Percentiles rank a stretch among this genome's conserved stretches.
Conservation (phyloP, 2,888 invertebrate genomes). For the Epinotia bilunana region DNA sequence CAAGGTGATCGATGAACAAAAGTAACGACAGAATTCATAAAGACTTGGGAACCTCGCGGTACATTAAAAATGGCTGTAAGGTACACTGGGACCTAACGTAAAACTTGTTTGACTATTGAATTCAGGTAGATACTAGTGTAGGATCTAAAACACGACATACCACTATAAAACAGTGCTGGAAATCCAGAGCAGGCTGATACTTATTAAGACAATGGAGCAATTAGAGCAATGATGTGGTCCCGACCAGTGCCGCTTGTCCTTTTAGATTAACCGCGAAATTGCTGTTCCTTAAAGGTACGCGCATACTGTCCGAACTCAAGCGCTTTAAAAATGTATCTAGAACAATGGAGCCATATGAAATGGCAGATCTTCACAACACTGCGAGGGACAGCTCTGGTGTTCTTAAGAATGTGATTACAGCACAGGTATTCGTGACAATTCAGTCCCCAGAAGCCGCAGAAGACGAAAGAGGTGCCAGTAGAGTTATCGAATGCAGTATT, state of each 20-base stretch:
- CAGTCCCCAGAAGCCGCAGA: no score
- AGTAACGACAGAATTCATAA: neutral
- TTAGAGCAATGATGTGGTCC: constrained; percentile 40
- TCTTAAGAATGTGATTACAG: no score
- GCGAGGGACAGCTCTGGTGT: no score
- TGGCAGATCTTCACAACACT: no score
- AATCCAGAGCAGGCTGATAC: constrained; percentile 9
- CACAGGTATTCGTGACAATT: no score
- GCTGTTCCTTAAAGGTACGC: constrained; percentile 23
- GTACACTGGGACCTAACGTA: neutral
- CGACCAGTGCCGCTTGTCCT: constrained; percentile 31
- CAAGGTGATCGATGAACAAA: neutral
- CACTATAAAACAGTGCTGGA: neutral
- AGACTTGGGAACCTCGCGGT: neutral
- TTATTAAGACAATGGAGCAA: constrained; percentile 39
- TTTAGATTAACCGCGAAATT: constrained; percentile 52
- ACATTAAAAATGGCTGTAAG: neutral
- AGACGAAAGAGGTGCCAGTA: no score
- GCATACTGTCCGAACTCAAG: neutral
- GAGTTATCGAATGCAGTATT: no score
- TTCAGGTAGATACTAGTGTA: neutral
- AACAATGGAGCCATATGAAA: no score
- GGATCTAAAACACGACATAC: neutral
- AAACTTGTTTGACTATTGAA: neutral
- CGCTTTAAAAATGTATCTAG: neutral